phyloP scores from a whole-genome alignment of 2,113 vertebrate genomes.

The human region GRCh38 chr5:158502501-158503000 shows the following conservation, averaged over 20 bases:
- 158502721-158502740: constrained; percentile 82
- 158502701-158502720: constrained; percentile 77
- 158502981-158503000: constrained; percentile 51
- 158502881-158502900: constrained; percentile 73
- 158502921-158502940: constrained; percentile 68
- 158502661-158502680: constrained; percentile 69
- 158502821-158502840: constrained; percentile 57
- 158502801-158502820: constrained; percentile 73
- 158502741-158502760: constrained; percentile 74
- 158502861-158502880: constrained; percentile 64
- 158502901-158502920: constrained; percentile 54
- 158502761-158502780: constrained; percentile 74
- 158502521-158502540: constrained; percentile 18
- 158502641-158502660: constrained; percentile 70
- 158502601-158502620: constrained; percentile 9
- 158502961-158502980: constrained; percentile 60
- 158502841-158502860: constrained; percentile 57
- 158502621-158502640: constrained; percentile 61
- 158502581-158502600: constrained; percentile 72
- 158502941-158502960: constrained; percentile 67
- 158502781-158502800: constrained; percentile 79
- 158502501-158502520: not conserved
- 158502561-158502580: not conserved
- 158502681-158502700: constrained; percentile 58
- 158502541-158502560: constrained; percentile 1